Percentiles rank a stretch among this genome's conserved stretches.
Evolutionary conservation across 2,113 vertebrate species (phyloP).

Genomic region (Anarhynchus alexandrinus): DNA sequence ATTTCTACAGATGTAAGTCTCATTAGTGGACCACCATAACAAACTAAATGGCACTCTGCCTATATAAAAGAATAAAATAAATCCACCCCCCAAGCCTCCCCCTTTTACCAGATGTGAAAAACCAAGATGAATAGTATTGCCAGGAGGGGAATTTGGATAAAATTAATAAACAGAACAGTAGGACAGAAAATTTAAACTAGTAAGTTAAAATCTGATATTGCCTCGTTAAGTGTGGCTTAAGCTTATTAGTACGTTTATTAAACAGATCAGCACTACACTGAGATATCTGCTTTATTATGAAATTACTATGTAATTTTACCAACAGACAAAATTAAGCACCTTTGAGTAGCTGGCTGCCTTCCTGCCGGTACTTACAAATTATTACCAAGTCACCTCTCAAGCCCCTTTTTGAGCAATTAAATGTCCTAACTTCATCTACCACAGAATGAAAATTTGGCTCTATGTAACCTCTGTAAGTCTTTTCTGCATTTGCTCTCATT

Average conservation of each 20-base stretch:
- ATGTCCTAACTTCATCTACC: background rate
- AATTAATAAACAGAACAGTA: background rate
- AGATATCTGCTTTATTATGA: background rate
- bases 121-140: background rate
- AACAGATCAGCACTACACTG: background rate
- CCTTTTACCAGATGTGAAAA: background rate
- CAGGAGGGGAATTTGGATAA: background rate
- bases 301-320: background rate
- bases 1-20: conserved; percentile 3
- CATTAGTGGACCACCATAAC: background rate
- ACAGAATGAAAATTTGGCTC: background rate
- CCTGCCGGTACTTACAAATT: background rate
- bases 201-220: background rate
- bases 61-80: background rate
- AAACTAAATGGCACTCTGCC: background rate
- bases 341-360: background rate
- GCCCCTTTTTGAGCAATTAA: background rate
- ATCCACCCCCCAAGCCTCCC: background rate
- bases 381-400: background rate
- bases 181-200: background rate
- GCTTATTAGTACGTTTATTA: background rate
- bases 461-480: background rate
- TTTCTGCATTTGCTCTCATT: background rate
- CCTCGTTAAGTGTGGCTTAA: background rate
- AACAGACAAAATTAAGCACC: background rate